phyloP scores from a whole-genome alignment of 2,888 invertebrate species.

The Pammene aurita region DNA sequence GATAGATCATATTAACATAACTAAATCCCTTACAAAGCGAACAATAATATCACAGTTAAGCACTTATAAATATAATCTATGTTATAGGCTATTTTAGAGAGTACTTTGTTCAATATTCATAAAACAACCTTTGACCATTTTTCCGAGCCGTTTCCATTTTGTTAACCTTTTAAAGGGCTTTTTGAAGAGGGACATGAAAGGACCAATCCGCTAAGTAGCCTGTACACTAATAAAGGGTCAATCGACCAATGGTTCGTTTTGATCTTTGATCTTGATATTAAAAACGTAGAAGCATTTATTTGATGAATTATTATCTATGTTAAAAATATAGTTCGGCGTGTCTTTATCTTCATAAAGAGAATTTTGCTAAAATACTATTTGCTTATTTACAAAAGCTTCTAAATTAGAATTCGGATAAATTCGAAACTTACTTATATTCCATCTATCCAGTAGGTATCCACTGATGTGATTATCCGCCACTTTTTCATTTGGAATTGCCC shows the following conservation, averaged over 20 bases:
- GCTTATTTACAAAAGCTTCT: no score
- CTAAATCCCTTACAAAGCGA: background rate
- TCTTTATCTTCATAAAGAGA: no score
- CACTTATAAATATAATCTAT: no score
- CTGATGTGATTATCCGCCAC: no score
- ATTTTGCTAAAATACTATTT: no score
- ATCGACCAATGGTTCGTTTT: conserved; percentile 40
- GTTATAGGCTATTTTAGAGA: background rate
- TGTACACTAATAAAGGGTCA: conserved; percentile 40
- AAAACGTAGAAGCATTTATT: conserved; percentile 7
- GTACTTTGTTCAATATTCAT: conserved; percentile 14
- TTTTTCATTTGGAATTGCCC: no score
- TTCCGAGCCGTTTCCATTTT: conserved; percentile 14
- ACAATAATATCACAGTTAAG: no score
- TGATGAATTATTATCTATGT: conserved; percentile 30
- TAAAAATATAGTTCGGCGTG: conserved; percentile 5
- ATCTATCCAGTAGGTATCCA: no score
- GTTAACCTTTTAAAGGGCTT: conserved; percentile 37
- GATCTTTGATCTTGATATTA: conserved; percentile 41
- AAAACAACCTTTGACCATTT: conserved; percentile 28
- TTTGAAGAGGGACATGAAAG: conserved; percentile 41
- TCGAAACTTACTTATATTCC: no score
- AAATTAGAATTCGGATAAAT: no score
- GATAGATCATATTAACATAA: no score
- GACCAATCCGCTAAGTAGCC: conserved; percentile 45